These are phyloP conservation scores for Lophius americanus DNA, from an alignment of 2,797 vertebrate species.

Conservation along the genomic window DNA sequence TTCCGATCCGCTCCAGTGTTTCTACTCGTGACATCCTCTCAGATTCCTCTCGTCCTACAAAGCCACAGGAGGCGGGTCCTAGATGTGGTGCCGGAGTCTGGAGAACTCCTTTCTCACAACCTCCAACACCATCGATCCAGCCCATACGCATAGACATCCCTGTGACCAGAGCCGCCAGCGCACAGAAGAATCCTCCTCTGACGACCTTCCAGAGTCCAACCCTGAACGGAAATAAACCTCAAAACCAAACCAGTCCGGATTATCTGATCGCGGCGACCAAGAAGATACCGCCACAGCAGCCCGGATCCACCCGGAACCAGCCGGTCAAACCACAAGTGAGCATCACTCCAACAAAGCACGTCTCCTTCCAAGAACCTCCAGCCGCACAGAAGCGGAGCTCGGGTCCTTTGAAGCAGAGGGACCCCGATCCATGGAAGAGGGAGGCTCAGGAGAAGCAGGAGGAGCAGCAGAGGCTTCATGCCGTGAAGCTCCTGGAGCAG, in stretches of 20 bases:
- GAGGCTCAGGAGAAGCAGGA: slow-evolving; percentile 87
- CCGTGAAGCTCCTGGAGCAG: slow-evolving; percentile 85
- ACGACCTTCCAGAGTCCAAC: slow-evolving; percentile 82
- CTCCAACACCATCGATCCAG: slow-evolving; percentile 65
- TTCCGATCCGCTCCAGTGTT: slow-evolving; percentile 83
- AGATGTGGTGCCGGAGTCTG: slow-evolving; percentile 86
- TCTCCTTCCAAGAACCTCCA: slow-evolving; percentile 82
- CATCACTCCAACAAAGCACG: slow-evolving; percentile 80
- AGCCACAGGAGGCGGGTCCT: slow-evolving; percentile 66
- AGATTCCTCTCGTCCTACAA: slow-evolving; percentile 67
- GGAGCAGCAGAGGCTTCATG: slow-evolving; percentile 85
- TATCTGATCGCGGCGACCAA: slow-evolving; percentile 46
- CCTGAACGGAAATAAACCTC: slow-evolving; percentile 66
- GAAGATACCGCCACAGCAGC: slow-evolving; percentile 57
- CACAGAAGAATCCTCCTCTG: slow-evolving; percentile 74
- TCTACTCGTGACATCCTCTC: slow-evolving; percentile 86
- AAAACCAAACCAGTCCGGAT: not conserved
- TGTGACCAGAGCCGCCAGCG: slow-evolving; percentile 62
- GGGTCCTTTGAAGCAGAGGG: slow-evolving; percentile 58
- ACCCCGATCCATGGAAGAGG: slow-evolving; percentile 85
- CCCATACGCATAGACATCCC: slow-evolving; percentile 79
- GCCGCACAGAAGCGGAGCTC: slow-evolving; percentile 77
- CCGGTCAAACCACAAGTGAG: slow-evolving; percentile 65
- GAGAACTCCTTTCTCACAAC: slow-evolving; percentile 84
- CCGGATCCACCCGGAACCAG: slow-evolving; percentile 19